Evolutionary conservation across 2,888 invertebrate species (phyloP).

Genomic region (Cheilosia pagana): DNA sequence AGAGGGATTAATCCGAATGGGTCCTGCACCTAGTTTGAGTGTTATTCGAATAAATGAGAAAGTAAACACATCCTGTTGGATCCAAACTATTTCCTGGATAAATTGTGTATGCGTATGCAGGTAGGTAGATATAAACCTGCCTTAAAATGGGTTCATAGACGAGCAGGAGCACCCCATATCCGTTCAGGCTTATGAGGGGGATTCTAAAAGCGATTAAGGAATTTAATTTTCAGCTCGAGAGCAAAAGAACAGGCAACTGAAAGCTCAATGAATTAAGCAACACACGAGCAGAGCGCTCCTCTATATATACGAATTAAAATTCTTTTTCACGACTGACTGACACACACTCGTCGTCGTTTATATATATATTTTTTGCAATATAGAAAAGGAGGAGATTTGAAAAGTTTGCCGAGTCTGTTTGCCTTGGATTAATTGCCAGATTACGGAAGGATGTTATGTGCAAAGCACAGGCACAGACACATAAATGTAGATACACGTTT

Average conservation of each 20-base stretch:
- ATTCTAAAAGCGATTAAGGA: conserved; percentile 24
- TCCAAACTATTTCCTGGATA: conserved; percentile 54
- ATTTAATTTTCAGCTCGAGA: conserved; percentile 50
- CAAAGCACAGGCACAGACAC: neutral
- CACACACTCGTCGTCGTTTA: neutral
- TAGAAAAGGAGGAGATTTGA: neutral
- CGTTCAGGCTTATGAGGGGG: conserved; percentile 1
- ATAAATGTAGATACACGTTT: neutral
- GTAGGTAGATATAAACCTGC: too few species aligned
- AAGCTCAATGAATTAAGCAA: conserved; percentile 40
- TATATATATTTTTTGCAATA: too few species aligned
- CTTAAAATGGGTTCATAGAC: neutral
- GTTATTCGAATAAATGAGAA: conserved; percentile 41
- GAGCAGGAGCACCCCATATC: neutral
- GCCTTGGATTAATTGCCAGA: conserved; percentile 45
- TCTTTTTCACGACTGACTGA: conserved; percentile 32
- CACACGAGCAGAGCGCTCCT: conserved; percentile 27
- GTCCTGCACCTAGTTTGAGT: conserved; percentile 15
- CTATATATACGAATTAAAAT: conserved; percentile 35
- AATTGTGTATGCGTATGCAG: conserved; percentile 1
- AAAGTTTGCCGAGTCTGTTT: conserved; percentile 4
- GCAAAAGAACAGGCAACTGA: conserved; percentile 24
- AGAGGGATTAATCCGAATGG: conserved; percentile 28
- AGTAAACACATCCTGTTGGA: conserved; percentile 58
- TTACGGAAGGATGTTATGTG: conserved; percentile 31